Evolutionary conservation across 2,888 invertebrate species (phyloP).

Genomic region (Venusia cambrica): DNA sequence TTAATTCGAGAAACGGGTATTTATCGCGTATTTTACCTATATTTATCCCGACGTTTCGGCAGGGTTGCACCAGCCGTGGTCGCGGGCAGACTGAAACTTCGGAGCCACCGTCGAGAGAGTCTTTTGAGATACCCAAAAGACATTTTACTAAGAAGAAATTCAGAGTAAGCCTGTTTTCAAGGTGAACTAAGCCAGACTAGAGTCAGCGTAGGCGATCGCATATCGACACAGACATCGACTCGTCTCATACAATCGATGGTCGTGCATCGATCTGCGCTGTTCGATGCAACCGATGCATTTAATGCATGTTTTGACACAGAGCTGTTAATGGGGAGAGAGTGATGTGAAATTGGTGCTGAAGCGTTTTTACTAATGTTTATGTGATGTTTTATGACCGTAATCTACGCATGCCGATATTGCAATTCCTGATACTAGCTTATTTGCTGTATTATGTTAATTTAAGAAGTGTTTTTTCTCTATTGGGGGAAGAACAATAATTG

Average conservation of each 20-base stretch:
- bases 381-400: conserved; percentile 7
- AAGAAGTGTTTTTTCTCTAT: conserved; percentile 3
- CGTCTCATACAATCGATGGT: conserved; percentile 54
- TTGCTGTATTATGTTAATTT: conserved; percentile 13
- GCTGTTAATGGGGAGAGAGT: conserved; percentile 25
- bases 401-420: conserved; percentile 18
- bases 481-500: no score
- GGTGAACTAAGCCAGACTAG: conserved; percentile 25
- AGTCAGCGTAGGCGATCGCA: conserved; percentile 55
- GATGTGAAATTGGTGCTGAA: conserved; percentile 15
- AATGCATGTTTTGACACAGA: conserved; percentile 28
- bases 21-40: no score
- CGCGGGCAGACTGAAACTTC: no score
- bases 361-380: conserved; percentile 10
- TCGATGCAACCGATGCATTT: conserved; percentile 21
- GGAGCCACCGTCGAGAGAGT: no score
- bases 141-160: no score
- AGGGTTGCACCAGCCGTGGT: no score
- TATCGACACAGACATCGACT: conserved; percentile 55
- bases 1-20: no score
- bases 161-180: conserved; percentile 1
- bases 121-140: no score
- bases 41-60: no score
- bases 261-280: conserved; percentile 59
- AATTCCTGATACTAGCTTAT: conserved; percentile 8